Base-by-base conservation (phyloP, 2,888 invertebrate genomes). In the Melieria crassipennis region DNA sequence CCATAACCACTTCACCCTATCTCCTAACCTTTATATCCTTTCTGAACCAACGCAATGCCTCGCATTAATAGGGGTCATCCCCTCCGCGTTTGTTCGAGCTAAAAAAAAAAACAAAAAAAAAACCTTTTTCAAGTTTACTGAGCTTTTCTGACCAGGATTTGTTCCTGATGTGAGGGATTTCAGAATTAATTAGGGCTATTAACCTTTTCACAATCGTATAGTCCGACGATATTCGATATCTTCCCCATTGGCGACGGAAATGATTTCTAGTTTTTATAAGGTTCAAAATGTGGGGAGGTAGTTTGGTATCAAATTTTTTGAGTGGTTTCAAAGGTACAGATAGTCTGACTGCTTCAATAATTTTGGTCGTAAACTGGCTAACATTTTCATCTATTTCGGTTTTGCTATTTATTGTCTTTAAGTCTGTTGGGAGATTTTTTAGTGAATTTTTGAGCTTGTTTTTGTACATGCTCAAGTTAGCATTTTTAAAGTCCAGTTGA, bases 401-500 rank as follows among this genome's bases (percentile, higher is more conserved):
- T 16, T 55, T 55, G 16, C 16, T 55, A 11, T n/a, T 55, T 13
- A 5, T 55, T 55, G 16, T n/a, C n/a, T 47, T 48, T 16, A 63
- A 16, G 48, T 63, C 13, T 13, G 16, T 47, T 7, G 50, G 13
- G 11, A 63, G 10, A 48, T 48, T 42, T 50, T 52, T 64, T 4
- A 64, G 13, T 30, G 11, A 13, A 10, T 52, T 0, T n/a, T 50
- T 48, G 16, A 52, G n/a, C 9, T 4, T 50, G 9, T 11, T 45
- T 30, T n/a, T 48, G 57, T 64, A 67, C 9, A 50, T 10, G 43
- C 46, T 30, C 71, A 63, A 67, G 42, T 71, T 58, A 5, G 68
- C 71, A 30, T 71, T 68, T 64, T 67, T 69, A 58, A 61, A 72
- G 10, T 72, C 62, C 11, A 45, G 55, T 48, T 16, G 11, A n/a